Percentiles rank a stretch among this genome's conserved stretches.
Conservation (phyloP, 1,140 invertebrate genomes). For the Bombus sylvicola region DNA sequence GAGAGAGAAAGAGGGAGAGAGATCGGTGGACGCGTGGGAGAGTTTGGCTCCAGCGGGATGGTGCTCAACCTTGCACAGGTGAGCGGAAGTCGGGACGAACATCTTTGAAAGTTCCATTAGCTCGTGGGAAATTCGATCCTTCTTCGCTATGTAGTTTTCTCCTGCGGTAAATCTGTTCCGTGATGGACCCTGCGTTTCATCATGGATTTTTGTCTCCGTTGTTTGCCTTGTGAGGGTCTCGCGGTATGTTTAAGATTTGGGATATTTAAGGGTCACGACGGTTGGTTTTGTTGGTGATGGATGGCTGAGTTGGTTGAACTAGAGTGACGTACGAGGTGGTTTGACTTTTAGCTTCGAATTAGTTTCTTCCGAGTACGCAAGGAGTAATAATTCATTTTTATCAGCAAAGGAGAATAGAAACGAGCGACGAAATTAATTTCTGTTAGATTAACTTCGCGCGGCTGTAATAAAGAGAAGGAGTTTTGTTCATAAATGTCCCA, state of each 20-base stretch:
- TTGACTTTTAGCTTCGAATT: too few species aligned
- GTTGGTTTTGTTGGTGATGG: neutral
- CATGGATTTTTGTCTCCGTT: neutral
- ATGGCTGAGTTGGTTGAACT: too few species aligned
- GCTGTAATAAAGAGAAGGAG: too few species aligned
- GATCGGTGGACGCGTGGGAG: constrained; percentile 64
- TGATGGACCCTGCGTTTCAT: neutral
- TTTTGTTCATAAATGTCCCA: too few species aligned
- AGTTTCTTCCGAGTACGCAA: too few species aligned
- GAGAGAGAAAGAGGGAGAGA: constrained; percentile 4
- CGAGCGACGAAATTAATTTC: too few species aligned
- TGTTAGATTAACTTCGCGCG: too few species aligned
- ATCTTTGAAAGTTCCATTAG: constrained; percentile 49
- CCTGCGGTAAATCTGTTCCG: neutral
- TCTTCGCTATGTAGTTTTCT: neutral
- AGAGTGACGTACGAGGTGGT: too few species aligned
- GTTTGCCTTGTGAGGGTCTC: neutral
- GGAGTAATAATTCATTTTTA: too few species aligned
- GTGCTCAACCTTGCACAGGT: constrained; percentile 69
- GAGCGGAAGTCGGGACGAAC: constrained; percentile 61
- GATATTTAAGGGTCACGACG: neutral
- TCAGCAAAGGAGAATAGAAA: too few species aligned
- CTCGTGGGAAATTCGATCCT: constrained; percentile 57
- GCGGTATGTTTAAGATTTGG: neutral
- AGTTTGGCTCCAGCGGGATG: constrained; percentile 57